These are phyloP conservation scores for Trichonephila inaurata DNA, from an alignment of 1,140 invertebrate genomes.

Conservation along the genomic window DNA sequence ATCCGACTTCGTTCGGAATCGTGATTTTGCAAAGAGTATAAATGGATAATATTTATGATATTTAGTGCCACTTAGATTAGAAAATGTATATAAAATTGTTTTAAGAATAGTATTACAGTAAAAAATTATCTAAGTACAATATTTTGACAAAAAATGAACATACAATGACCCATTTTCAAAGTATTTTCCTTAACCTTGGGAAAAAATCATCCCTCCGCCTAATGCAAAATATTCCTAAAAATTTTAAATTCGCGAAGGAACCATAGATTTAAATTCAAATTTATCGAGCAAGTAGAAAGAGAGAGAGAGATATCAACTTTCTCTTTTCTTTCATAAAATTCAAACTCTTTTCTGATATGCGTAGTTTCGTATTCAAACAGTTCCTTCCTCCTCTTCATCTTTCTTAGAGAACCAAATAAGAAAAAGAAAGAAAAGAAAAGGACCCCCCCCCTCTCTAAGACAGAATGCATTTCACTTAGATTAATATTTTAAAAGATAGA, in stretches of 20 bases:
- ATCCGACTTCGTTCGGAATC: too few species aligned
- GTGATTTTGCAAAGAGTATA: too few species aligned
- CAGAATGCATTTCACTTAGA: constrained; percentile 31
- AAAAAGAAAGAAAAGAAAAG: background rate
- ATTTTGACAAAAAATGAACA: too few species aligned
- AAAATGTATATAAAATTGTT: too few species aligned
- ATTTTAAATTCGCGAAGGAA: too few species aligned
- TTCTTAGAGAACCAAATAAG: background rate
- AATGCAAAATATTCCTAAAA: background rate
- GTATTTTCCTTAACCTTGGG: too few species aligned
- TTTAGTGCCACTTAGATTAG: too few species aligned
- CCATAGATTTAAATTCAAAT: background rate
- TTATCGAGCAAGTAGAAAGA: background rate
- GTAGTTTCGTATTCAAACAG: background rate
- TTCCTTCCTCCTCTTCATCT: background rate
- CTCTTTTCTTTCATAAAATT: background rate
- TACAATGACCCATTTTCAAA: too few species aligned
- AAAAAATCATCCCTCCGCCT: too few species aligned
- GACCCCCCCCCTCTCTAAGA: background rate
- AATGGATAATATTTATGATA: too few species aligned
- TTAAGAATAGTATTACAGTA: too few species aligned
- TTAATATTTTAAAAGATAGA: constrained; percentile 36
- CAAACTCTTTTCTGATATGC: background rate
- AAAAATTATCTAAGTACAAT: too few species aligned
- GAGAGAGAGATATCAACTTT: background rate